These are phyloP conservation scores for Teinopalpus imperialis DNA, from an alignment of 2,888 invertebrate genomes.

Conservation along the genomic window DNA sequence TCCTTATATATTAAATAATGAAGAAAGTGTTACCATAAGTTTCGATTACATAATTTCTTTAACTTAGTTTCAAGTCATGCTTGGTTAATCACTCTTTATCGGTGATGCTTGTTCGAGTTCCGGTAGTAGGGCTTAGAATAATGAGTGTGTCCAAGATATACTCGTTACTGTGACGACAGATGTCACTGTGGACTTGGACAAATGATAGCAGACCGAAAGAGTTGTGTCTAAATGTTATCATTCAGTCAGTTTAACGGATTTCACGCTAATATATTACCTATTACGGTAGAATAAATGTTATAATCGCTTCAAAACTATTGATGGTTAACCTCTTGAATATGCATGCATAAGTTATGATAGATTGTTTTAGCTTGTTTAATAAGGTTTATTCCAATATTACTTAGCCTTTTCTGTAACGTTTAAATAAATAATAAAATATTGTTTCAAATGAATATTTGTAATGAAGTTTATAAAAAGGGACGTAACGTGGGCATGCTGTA, in stretches of 20 bases:
- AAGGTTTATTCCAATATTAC: not conserved
- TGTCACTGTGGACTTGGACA: conserved; percentile 60
- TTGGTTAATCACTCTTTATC: conserved; percentile 24
- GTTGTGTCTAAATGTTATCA: conserved; percentile 34
- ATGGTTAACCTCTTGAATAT: conserved; percentile 16
- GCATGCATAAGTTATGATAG: conserved; percentile 19
- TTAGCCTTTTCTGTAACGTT: conserved; percentile 3
- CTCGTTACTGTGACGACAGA: conserved; percentile 62
- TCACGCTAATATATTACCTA: conserved; percentile 17
- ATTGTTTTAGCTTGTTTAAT: conserved; percentile 2
- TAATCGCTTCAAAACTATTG: not conserved
- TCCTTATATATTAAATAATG: conserved; percentile 12
- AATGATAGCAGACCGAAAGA: conserved; percentile 56
- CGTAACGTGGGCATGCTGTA: too few relatives aligned
- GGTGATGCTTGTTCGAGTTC: conserved; percentile 42
- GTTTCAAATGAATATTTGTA: not conserved
- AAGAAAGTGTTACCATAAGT: conserved; percentile 18
- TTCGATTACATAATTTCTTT: conserved; percentile 14
- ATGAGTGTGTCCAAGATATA: conserved; percentile 60
- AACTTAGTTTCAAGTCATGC: conserved; percentile 6
- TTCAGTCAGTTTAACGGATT: conserved; percentile 6
- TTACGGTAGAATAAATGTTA: conserved; percentile 4
- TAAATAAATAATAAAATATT: not conserved
- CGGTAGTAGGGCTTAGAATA: conserved; percentile 56
- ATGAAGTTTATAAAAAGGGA: too few relatives aligned